Percentiles rank a stretch among this genome's conserved stretches.
Evolutionary conservation across 2,797 vertebrate genomes (phyloP).

Genomic region (Myotis findleyi): DNA sequence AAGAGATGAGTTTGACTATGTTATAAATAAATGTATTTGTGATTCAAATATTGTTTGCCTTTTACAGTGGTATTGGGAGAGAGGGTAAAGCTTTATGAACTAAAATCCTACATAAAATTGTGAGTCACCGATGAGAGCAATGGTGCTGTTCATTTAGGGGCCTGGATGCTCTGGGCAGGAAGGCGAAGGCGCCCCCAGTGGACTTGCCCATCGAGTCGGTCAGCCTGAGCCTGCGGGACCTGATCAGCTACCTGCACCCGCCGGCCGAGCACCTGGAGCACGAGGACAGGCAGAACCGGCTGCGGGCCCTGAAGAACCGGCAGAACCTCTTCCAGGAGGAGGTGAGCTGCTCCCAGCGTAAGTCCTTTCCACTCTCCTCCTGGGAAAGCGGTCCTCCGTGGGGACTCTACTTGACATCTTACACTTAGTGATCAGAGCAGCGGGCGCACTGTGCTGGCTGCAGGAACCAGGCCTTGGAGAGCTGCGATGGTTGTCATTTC

Average conservation of each 20-base stretch:
- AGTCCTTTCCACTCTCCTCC: rapidly evolving
- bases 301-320: conserved; percentile 96
- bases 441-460: rapidly evolving
- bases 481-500: not conserved
- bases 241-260: conserved; percentile 97
- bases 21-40: no score
- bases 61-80: not conserved
- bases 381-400: not conserved
- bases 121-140: not conserved
- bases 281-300: conserved; percentile 96
- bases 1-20: no score
- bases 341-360: conserved; percentile 84
- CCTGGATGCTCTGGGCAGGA: conserved; percentile 94
- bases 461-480: not conserved
- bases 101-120: not conserved
- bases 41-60: not conserved
- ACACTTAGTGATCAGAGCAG: not conserved
- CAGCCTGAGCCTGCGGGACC: conserved; percentile 94
- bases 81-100: not conserved
- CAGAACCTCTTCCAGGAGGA: conserved; percentile 99
- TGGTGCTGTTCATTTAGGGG: conserved; percentile 87
- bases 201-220: conserved; percentile 97
- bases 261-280: conserved; percentile 97
- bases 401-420: not conserved
- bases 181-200: conserved; percentile 87